Evolutionary conservation across 2,797 vertebrate species (phyloP), one percentile per base, ranked within the genome.

Genomic region (Babyrousa celebensis): DNA sequence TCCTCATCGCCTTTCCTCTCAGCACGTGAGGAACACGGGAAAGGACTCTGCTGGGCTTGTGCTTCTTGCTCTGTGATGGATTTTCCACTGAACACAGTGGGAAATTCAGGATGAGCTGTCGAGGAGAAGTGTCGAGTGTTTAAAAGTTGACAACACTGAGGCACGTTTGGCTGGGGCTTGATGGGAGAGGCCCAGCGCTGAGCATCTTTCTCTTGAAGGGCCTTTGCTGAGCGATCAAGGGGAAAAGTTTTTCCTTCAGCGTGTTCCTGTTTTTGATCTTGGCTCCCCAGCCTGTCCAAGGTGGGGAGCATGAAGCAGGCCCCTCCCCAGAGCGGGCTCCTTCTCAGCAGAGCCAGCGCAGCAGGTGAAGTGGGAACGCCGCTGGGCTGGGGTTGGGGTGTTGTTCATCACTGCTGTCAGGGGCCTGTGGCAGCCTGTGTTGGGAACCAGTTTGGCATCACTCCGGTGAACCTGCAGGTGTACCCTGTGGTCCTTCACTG

Each of bases 121-220:
- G 78, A 67, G 74, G 27, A 80, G 43, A 48, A 89, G 36, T 48
- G 43, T 48, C 27, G 36, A 48, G 15, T 92, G 36, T 48, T 78
- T 87, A 25, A 83, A 95, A 70, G n/a, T 88, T 91, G 56, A 91
- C 25, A 48, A 80, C 70, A 40, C 36, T 87, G 77, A 88, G 71
- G 20, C 58, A 20, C 80, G 21, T 56, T 86, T 2, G 21, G 62
- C 48, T 0, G 21, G 2, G 0, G 4, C 25, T 75, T 83, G n/a
- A 16, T 17, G 56, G 67, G 32, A 18, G 63, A 72, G 32, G 20
- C 25, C 77, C 70, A 74, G 4, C 17, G 8, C 2, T 62, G n/a
- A 23, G 6, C 11, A 4, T 52, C 21, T 80, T 83, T 54, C 7
- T 2, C 25, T 82, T 79, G 72, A 82, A 87, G n/a, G 12, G 40